phyloP scores from a whole-genome alignment of 1,140 invertebrate genomes.

The Homalodisca vitripennis region DNA sequence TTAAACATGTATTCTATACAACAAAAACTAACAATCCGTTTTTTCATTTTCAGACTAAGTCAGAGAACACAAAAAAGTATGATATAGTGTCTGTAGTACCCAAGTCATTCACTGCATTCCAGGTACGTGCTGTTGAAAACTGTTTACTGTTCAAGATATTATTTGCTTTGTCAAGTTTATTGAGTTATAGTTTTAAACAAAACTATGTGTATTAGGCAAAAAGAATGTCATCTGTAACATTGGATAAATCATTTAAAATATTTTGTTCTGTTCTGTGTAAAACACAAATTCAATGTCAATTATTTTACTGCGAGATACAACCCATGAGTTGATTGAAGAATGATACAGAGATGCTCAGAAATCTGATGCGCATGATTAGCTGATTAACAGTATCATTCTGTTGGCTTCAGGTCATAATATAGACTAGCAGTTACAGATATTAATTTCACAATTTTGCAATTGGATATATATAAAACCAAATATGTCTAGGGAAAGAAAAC shows the following conservation, averaged over 20 bases:
- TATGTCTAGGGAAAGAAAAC: background rate
- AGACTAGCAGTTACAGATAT: too few relatives aligned
- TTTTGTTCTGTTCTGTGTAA: too few relatives aligned
- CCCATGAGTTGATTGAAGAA: too few relatives aligned
- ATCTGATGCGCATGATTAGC: too few relatives aligned
- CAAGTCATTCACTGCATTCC: background rate
- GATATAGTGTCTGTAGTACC: slow-evolving; percentile 8
- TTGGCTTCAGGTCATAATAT: too few relatives aligned
- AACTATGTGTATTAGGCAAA: background rate
- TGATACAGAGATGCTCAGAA: too few relatives aligned
- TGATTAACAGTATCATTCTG: too few relatives aligned
- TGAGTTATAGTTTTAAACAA: background rate
- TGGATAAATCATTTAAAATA: too few relatives aligned
- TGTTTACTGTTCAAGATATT: background rate
- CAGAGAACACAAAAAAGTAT: slow-evolving; percentile 3
- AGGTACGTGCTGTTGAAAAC: background rate
- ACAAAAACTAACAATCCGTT: background rate
- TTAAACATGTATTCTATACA: background rate
- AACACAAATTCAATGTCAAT: too few relatives aligned
- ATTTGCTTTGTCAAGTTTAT: background rate
- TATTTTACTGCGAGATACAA: too few relatives aligned
- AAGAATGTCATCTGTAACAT: too few relatives aligned
- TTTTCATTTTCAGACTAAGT: slow-evolving; percentile 3
- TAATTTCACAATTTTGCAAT: too few relatives aligned
- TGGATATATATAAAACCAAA: background rate